A percentile compares a stretch with the other conserved stretches of the same genome.
Conservation (phyloP, 2,888 invertebrate genomes). For the Sinelater perroti region DNA sequence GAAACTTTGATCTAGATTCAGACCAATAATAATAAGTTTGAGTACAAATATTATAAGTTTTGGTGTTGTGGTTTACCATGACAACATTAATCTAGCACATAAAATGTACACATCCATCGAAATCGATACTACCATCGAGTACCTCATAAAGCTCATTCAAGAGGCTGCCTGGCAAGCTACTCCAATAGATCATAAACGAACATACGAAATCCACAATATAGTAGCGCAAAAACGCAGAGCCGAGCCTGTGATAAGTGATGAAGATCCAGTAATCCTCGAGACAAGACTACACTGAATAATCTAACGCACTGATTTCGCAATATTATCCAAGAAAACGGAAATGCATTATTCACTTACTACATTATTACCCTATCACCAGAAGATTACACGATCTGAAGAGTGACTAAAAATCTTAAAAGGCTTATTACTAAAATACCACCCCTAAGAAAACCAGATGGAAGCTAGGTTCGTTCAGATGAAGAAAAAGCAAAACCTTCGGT, state of each 20-base stretch:
- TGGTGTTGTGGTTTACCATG: too few relatives aligned
- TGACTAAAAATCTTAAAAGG: slow-evolving; percentile 18
- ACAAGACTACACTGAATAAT: slow-evolving; percentile 6
- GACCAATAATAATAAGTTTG: slow-evolving; percentile 11
- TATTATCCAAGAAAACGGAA: slow-evolving; percentile 18
- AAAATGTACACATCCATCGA: slow-evolving; percentile 16
- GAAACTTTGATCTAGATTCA: slow-evolving; percentile 6
- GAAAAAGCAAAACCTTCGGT: too few relatives aligned
- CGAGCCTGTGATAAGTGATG: slow-evolving; percentile 7
- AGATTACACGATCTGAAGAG: slow-evolving; percentile 7
- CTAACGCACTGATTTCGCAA: slow-evolving; percentile 8
- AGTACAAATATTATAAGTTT: slow-evolving; percentile 13
- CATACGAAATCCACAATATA: slow-evolving; percentile 10
- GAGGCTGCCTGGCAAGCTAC: slow-evolving; percentile 13
- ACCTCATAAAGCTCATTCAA: slow-evolving; percentile 9
- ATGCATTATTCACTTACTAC: slow-evolving; percentile 14
- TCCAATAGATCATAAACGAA: not conserved
- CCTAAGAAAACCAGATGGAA: too few relatives aligned
- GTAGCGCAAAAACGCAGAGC: not conserved
- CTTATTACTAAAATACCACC: slow-evolving; percentile 19
- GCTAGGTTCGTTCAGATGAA: too few relatives aligned
- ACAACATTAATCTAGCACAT: slow-evolving; percentile 13
- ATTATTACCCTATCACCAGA: slow-evolving; percentile 10
- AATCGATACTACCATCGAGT: slow-evolving; percentile 5
- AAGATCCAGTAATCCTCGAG: slow-evolving; percentile 10